Evolutionary conservation across 2,113 vertebrate species (phyloP).

Genomic region (Microtus richardsoni): DNA sequence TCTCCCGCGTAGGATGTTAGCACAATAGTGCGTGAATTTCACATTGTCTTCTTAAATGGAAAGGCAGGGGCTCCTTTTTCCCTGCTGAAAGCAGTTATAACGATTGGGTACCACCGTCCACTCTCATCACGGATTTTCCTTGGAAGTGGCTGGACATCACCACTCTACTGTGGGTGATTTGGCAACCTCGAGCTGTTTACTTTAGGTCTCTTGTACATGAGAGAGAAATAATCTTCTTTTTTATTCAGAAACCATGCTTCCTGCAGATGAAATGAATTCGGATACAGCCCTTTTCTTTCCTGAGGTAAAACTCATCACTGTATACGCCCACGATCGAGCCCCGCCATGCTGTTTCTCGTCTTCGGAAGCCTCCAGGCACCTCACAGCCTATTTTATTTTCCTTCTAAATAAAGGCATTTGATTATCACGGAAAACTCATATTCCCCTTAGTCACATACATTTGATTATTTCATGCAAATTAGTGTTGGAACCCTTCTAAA

Average conservation of each 20-base stretch:
- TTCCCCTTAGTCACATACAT: not conserved
- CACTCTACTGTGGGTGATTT: not conserved
- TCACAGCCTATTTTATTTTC: not conserved
- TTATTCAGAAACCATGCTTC: slow-evolving; percentile 1
- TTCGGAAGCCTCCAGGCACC: not conserved
- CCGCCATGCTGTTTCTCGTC: not conserved
- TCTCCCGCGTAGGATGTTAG: not conserved
- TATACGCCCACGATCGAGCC: not conserved
- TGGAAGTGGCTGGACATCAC: not conserved
- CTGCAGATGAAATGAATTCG: not conserved
- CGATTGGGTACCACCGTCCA: not conserved
- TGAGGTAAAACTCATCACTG: not conserved
- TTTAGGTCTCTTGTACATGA: not conserved
- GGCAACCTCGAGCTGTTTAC: not conserved
- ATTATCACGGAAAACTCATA: not conserved
- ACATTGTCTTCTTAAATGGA: not conserved
- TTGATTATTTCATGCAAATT: not conserved
- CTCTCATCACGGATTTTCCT: not conserved
- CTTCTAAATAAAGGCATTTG: not conserved
- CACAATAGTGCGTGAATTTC: not conserved
- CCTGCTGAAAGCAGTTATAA: not conserved
- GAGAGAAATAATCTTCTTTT: not conserved
- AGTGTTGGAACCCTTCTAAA: not conserved
- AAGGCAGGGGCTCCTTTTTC: not conserved
- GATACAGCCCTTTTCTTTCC: not conserved